phyloP scores from a whole-genome alignment of 2,113 vertebrate species.

The Pteronura brasiliensis region DNA sequence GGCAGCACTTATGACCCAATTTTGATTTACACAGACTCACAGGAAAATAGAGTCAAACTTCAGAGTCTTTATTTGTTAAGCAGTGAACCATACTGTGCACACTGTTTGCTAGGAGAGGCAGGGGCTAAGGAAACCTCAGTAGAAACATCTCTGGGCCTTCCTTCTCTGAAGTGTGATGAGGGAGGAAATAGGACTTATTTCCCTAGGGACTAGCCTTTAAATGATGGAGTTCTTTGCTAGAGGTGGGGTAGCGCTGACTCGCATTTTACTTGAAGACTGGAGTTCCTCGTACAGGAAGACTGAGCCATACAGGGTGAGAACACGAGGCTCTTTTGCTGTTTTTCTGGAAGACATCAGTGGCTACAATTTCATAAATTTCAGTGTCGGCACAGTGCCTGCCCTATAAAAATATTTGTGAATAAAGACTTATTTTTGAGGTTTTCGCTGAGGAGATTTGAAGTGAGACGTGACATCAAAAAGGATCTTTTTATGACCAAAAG shows the following conservation, averaged over 20 bases:
- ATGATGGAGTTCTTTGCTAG: neutral
- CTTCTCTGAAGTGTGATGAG: neutral
- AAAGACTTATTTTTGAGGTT: neutral
- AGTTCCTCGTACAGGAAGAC: neutral
- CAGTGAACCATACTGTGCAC: neutral
- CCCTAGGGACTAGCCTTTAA: neutral
- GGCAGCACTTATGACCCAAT: neutral
- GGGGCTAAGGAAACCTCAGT: neutral
- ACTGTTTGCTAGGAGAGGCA: neutral
- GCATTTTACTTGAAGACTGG: neutral
- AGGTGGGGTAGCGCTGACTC: neutral
- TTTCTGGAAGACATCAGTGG: neutral
- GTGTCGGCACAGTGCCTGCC: neutral
- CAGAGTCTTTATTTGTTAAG: constrained; percentile 44
- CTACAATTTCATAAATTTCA: neutral
- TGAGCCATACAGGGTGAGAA: neutral
- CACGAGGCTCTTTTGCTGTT: neutral
- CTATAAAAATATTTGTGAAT: neutral
- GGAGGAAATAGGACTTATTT: neutral
- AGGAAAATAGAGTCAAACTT: constrained; percentile 30
- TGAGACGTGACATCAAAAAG: neutral
- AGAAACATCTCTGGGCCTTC: neutral
- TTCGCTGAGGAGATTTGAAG: neutral
- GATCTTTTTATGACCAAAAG: constrained; percentile 3
- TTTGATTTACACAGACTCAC: constrained; percentile 58